phyloP scores from a whole-genome alignment of 2,113 vertebrate species.

The Chascanopsetta lugubris region DNA sequence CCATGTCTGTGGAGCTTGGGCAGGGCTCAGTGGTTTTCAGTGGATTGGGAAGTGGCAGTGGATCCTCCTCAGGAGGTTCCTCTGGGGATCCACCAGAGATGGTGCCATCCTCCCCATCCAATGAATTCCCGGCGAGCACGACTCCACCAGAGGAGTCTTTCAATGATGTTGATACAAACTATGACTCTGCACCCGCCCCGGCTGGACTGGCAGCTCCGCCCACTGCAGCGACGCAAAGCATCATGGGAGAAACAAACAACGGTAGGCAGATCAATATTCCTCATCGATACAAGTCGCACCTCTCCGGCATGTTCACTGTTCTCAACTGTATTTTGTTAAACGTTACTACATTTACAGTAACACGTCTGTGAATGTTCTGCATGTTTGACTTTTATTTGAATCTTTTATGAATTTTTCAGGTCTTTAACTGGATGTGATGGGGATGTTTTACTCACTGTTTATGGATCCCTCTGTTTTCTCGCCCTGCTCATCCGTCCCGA shows the following conservation, averaged over 20 bases:
- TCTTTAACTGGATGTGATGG: slow-evolving; percentile 18
- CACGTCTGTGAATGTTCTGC: slow-evolving; percentile 38
- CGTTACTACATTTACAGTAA: neutral
- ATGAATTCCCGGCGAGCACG: slow-evolving; percentile 62
- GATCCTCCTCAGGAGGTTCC: neutral
- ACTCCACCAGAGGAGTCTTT: slow-evolving; percentile 67
- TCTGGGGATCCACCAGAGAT: slow-evolving; percentile 69
- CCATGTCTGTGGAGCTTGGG: slow-evolving; percentile 78
- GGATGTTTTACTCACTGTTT: slow-evolving; percentile 2
- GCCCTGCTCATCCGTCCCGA: slow-evolving; percentile 32
- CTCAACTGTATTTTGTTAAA: neutral
- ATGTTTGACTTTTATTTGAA: slow-evolving; percentile 33
- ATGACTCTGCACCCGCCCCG: slow-evolving; percentile 14
- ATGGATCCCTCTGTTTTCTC: slow-evolving; percentile 17
- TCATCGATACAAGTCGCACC: no score
- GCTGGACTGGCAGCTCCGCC: slow-evolving; percentile 48
- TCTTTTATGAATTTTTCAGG: slow-evolving; percentile 22
- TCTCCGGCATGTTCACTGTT: neutral
- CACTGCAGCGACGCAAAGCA: slow-evolving; percentile 37
- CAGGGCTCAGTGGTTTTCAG: slow-evolving; percentile 73
- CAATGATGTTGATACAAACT: slow-evolving; percentile 20
- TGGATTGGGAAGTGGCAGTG: slow-evolving; percentile 50
- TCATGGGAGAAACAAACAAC: slow-evolving; percentile 24
- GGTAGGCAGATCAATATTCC: slow-evolving; percentile 47
- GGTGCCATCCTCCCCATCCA: slow-evolving; percentile 61